Percentiles rank a stretch among this genome's conserved stretches.
Conservation (phyloP, 1,140 invertebrate species). For the Drosophila hydei region DNA sequence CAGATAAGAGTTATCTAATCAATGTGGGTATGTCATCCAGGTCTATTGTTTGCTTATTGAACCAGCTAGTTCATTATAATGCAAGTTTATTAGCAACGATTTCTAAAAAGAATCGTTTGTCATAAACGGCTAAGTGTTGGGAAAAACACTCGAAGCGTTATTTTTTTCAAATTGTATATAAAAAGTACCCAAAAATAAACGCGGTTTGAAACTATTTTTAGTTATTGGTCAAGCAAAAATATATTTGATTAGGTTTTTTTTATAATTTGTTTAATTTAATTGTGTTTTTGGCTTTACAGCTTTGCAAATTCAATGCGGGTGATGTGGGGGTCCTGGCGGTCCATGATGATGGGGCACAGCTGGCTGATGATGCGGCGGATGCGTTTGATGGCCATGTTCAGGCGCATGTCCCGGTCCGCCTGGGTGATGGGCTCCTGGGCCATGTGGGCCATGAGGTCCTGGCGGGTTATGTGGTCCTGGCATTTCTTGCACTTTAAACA, state of each 20-base stretch:
- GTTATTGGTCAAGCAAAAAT: conserved; percentile 1
- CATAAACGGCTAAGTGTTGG: not conserved
- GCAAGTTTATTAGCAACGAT: conserved; percentile 20
- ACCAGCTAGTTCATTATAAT: conserved; percentile 6
- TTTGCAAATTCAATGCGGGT: conserved; percentile 10
- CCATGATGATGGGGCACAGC: conserved; percentile 14
- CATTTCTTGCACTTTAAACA: conserved; percentile 34
- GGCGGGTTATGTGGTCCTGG: conserved; percentile 38
- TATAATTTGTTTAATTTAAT: too few species aligned
- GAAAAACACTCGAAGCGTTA: conserved; percentile 2
- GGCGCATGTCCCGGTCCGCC: conserved; percentile 37
- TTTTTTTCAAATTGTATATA: not conserved
- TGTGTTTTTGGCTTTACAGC: too few species aligned
- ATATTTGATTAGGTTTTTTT: not conserved
- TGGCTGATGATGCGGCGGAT: conserved; percentile 18
- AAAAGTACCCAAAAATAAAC: not conserved
- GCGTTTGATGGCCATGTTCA: conserved; percentile 18
- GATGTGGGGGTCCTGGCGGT: conserved; percentile 18
- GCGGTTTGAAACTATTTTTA: not conserved
- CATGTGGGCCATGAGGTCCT: not conserved
- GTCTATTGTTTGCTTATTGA: conserved; percentile 19
- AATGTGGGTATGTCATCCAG: conserved; percentile 17
- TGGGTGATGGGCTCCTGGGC: conserved; percentile 26
- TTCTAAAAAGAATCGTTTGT: conserved; percentile 19
- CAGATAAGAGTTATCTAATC: conserved; percentile 45